Percentiles rank a stretch among this genome's conserved stretches.
Conservation (phyloP, 2,888 invertebrate species). For the Allygus modestus region DNA sequence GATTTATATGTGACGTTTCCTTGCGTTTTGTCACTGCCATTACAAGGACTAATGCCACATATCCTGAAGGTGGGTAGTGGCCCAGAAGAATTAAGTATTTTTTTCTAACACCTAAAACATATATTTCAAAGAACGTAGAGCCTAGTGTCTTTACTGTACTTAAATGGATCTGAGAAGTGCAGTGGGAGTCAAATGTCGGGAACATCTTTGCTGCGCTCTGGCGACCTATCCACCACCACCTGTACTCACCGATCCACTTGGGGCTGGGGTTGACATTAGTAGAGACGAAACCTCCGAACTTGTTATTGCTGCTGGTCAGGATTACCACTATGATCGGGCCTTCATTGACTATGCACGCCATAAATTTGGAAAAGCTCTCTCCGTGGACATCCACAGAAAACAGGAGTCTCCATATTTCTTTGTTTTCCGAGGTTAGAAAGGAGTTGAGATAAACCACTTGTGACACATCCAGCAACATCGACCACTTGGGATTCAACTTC, state of each 20-base stretch:
- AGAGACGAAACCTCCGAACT: conserved; percentile 95
- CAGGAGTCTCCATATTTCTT: conserved; percentile 90
- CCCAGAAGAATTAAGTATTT: too few species aligned
- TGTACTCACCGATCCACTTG: conserved; percentile 83
- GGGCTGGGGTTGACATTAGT: conserved; percentile 87
- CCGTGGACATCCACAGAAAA: conserved; percentile 93
- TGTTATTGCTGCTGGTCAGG: conserved; percentile 87
- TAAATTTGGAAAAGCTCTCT: conserved; percentile 87
- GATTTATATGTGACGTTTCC: too few species aligned
- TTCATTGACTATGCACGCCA: conserved; percentile 86
- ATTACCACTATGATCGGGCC: conserved; percentile 91
- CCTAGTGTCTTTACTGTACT: too few species aligned
- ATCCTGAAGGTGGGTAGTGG: too few species aligned
- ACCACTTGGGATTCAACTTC: not conserved
- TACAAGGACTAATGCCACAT: too few species aligned
- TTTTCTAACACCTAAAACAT: too few species aligned
- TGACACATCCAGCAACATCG: conserved; percentile 35
- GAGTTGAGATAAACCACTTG: conserved; percentile 43
- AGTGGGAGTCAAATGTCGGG: too few species aligned
- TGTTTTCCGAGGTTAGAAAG: conserved; percentile 83
- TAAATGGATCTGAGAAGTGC: too few species aligned
- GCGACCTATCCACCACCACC: too few species aligned
- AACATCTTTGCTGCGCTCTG: too few species aligned
- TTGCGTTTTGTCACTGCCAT: too few species aligned
- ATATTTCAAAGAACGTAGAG: too few species aligned